Evolutionary conservation across 2,797 vertebrate species (phyloP), one percentile per base, ranked within the genome.

Genomic region (Helarctos malayanus): DNA sequence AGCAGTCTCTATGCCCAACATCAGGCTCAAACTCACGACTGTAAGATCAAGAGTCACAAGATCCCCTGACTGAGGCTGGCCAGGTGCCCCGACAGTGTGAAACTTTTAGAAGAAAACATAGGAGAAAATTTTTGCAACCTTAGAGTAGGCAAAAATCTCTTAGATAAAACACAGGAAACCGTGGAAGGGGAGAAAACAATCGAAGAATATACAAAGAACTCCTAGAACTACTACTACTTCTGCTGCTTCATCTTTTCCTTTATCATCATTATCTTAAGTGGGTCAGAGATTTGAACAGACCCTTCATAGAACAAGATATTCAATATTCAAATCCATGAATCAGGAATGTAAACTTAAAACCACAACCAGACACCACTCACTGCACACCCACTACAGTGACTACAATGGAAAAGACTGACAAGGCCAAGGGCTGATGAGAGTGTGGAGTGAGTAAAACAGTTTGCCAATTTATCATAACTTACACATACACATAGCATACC

Each of bases 341-440:
- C 54, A 23, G 29, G 49, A 84, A 88, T 57, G 78, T 11, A 32
- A 92, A 78, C 71, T 14, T 7, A 56, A 94, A 88, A 38, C 69
- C 83, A 61, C 14, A n/a, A 9, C 16, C 75, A 23, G 76, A 45
- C 9, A 29, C 32, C 5, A 19, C 54, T 5, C 5, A 19, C 54
- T 5, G 9, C 15, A 41, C 21, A 21, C 15, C 19, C 59, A 23
- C 7, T 5, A 10, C 19, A 19, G 45, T 11, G 19, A 11, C 27
- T 5, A 52, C n/a, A 27, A 15, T 0, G 15, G 68, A 29, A 45
- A 59, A 57, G 54, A 41, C 0, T 2, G 41, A 18, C 27, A 29
- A 14, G 2, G 0, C 8, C 16, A 38, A 54, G n/a, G 0, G 19
- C 2, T 13, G 78, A 41, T 8, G 2, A 86, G 32, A 5, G 19